phyloP scores from a whole-genome alignment of 1,140 invertebrate genomes.

The Berghia stephanieae region DNA sequence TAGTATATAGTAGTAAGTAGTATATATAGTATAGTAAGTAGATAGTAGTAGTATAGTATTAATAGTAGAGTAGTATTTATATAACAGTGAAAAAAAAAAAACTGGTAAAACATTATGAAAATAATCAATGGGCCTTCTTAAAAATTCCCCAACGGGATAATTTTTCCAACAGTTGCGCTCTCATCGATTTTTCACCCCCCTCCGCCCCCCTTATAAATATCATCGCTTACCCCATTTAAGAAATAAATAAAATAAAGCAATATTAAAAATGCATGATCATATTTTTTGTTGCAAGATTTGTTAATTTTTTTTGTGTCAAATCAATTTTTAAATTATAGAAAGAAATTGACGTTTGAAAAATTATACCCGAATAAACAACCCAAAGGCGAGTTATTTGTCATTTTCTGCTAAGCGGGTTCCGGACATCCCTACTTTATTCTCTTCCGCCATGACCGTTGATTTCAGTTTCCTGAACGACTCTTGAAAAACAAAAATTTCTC shows the following conservation, averaged over 20 bases:
- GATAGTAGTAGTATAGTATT: slow-evolving; percentile 32
- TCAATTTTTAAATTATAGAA: neutral
- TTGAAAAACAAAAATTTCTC: slow-evolving; percentile 37
- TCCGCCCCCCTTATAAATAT: too few relatives aligned
- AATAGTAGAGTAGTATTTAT: slow-evolving; percentile 28
- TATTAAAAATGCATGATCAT: neutral
- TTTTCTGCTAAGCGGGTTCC: slow-evolving; percentile 5
- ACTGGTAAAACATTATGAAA: neutral
- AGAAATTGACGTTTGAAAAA: neutral
- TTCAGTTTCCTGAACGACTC: slow-evolving; percentile 12
- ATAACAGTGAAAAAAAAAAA: too few relatives aligned
- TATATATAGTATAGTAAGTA: neutral
- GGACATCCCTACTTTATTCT: too few relatives aligned
- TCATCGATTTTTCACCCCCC: too few relatives aligned
- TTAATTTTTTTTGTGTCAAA: neutral
- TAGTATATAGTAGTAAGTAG: neutral
- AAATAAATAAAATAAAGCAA: neutral
- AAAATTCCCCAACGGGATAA: neutral
- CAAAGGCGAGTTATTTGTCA: neutral
- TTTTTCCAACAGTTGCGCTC: neutral
- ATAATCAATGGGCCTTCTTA: neutral
- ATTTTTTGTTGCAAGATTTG: neutral
- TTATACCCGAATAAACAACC: neutral
- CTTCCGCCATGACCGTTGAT: slow-evolving; percentile 39
- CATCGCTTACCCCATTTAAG: neutral